Evolutionary conservation across 2,797 vertebrate species (phyloP).

Genomic region (Pangasius macronema): DNA sequence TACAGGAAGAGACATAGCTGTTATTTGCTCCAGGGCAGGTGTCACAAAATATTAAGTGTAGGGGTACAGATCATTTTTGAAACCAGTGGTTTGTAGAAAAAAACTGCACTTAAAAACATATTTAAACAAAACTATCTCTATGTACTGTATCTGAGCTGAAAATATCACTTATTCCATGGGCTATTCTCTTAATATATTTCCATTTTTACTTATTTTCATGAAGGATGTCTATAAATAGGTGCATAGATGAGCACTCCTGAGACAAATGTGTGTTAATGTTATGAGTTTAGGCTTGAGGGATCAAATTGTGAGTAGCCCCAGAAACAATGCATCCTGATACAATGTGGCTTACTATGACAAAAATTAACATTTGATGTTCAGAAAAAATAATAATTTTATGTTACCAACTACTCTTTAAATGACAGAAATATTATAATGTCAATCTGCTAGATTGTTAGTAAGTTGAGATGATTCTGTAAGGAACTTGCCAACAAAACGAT

Average conservation of each 20-base stretch:
- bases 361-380: too few relatives aligned
- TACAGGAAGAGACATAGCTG: background rate
- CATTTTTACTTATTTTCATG: background rate
- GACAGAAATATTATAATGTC: too few relatives aligned
- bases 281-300: background rate
- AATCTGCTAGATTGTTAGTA: too few relatives aligned
- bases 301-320: too few relatives aligned
- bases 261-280: background rate
- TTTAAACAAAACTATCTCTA: background rate
- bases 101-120: background rate
- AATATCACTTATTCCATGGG: background rate
- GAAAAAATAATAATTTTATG: too few relatives aligned
- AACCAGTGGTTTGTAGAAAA: background rate
- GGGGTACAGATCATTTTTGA: background rate
- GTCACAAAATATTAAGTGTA: background rate
- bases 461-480: too few relatives aligned
- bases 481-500: too few relatives aligned
- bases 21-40: background rate
- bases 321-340: too few relatives aligned
- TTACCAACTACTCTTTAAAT: too few relatives aligned
- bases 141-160: background rate
- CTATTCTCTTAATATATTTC: background rate
- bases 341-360: too few relatives aligned
- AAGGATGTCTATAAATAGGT: background rate
- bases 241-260: background rate